Conservation (phyloP, 2,797 vertebrate genomes). For the Perodicticus potto region DNA sequence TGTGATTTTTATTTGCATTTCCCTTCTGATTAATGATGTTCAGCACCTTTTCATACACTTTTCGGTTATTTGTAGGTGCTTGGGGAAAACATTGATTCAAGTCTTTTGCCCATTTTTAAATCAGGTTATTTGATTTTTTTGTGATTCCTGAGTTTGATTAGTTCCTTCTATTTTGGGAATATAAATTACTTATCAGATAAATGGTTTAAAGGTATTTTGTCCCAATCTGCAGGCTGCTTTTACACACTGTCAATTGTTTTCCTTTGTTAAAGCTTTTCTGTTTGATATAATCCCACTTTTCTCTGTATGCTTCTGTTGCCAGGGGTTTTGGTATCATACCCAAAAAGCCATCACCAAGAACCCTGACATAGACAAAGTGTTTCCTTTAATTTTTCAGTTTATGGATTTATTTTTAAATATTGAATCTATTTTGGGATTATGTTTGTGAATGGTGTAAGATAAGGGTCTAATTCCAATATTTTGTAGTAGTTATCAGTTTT, state of each 20-base stretch:
- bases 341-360: neutral
- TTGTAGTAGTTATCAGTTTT: neutral
- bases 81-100: neutral
- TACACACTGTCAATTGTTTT: neutral
- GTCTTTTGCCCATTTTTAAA: neutral
- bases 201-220: neutral
- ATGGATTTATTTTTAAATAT: neutral
- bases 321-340: neutral
- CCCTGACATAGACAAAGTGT: neutral
- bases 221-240: neutral
- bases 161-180: neutral
- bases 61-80: neutral
- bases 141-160: neutral
- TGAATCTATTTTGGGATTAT: neutral
- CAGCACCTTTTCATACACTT: neutral
- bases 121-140: neutral
- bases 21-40: neutral
- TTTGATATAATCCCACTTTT: no score
- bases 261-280: neutral
- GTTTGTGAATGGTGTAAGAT: neutral
- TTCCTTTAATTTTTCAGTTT: neutral
- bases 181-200: neutral
- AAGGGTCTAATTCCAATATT: neutral
- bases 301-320: neutral
- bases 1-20: neutral